These are phyloP conservation scores for Todiramphus chloris DNA, from an alignment of 2,113 vertebrate genomes.

Conservation along the genomic window DNA sequence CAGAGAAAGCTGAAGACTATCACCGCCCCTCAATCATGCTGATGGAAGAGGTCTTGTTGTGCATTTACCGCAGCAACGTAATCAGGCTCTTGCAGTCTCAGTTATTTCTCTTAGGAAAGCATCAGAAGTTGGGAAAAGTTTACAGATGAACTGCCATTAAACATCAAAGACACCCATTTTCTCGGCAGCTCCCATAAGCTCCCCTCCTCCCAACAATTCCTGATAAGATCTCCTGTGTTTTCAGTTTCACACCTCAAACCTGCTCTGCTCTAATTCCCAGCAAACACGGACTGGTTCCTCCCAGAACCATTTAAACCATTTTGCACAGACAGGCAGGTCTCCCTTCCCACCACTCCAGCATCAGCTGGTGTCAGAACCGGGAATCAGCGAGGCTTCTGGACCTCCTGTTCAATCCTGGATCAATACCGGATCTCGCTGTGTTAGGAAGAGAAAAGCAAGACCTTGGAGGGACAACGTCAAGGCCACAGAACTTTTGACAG, in stretches of 20 bases:
- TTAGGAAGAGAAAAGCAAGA: background rate
- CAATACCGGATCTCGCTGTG: background rate
- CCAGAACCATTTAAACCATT: background rate
- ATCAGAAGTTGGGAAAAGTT: background rate
- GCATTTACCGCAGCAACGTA: background rate
- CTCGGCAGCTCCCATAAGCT: background rate
- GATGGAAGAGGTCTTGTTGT: background rate
- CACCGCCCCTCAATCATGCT: background rate
- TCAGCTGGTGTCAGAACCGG: background rate
- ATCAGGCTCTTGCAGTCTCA: background rate
- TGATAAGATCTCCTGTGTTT: background rate
- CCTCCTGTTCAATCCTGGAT: background rate
- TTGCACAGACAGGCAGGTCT: background rate
- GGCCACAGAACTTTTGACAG: background rate
- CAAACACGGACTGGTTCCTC: rapidly evolving
- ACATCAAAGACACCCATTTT: background rate
- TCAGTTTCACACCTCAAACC: background rate
- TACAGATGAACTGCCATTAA: background rate
- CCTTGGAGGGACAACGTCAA: background rate
- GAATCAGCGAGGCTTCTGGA: background rate
- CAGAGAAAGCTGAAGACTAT: background rate
- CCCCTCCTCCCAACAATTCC: background rate
- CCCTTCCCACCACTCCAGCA: background rate
- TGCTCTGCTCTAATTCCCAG: background rate
- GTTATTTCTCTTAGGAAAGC: background rate